These are phyloP conservation scores for Eonycteris spelaea DNA, from an alignment of 2,113 vertebrate species.

Conservation along the genomic window DNA sequence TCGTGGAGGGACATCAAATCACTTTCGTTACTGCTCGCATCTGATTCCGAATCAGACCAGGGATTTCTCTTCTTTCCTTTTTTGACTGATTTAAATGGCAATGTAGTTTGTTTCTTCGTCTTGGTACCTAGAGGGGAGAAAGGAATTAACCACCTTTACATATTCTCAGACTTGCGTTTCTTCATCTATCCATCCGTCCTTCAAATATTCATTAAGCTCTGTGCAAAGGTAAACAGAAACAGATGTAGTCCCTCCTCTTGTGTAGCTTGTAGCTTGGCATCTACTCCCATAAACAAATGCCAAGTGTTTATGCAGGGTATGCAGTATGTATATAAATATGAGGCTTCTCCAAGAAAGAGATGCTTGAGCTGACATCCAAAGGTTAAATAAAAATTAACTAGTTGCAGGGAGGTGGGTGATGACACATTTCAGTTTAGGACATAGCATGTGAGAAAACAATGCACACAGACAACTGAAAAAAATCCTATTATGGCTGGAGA, in stretches of 20 bases:
- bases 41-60: slow-evolving; percentile 86
- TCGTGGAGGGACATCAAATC: slow-evolving; percentile 78
- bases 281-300: neutral
- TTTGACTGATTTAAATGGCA: slow-evolving; percentile 89
- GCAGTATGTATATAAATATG: neutral
- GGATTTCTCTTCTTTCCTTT: slow-evolving; percentile 85
- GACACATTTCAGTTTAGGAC: neutral
- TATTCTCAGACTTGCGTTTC: neutral
- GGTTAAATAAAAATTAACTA: neutral
- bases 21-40: slow-evolving; percentile 70
- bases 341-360: neutral
- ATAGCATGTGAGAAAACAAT: neutral
- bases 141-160: slow-evolving; percentile 6
- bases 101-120: slow-evolving; percentile 87
- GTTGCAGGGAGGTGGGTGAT: neutral
- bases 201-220: neutral
- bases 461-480: neutral
- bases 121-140: slow-evolving; percentile 72
- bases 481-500: neutral
- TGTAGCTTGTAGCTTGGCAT: neutral
- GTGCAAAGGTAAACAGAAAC: neutral
- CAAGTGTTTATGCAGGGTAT: neutral
- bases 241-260: neutral
- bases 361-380: neutral
- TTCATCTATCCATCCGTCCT: neutral